Percentiles rank a stretch among this genome's conserved stretches.
Evolutionary conservation across 2,113 vertebrate genomes (phyloP).

Genomic region (Montifringilla adamsi): DNA sequence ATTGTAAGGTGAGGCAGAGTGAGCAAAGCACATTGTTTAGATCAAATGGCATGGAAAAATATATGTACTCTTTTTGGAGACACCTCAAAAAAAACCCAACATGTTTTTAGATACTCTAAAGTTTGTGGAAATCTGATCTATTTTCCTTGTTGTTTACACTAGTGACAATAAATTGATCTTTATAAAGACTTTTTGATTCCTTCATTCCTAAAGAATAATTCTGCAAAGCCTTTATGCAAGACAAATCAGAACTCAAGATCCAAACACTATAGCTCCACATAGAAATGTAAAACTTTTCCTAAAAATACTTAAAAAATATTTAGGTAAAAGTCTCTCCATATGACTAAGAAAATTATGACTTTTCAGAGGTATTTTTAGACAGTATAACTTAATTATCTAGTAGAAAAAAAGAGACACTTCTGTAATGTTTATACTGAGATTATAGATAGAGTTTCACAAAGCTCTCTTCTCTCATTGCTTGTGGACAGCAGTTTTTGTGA

Average conservation of each 20-base stretch:
- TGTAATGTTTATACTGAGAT: background rate
- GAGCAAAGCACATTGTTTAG: background rate
- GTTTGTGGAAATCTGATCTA: background rate
- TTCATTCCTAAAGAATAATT: background rate
- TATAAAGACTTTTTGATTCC: background rate
- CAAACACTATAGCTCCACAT: background rate
- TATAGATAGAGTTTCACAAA: background rate
- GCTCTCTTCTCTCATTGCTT: background rate
- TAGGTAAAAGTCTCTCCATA: background rate
- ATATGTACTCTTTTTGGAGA: background rate
- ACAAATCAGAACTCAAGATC: background rate
- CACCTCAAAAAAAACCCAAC: accelerated
- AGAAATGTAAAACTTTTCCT: background rate
- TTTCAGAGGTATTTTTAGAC: background rate
- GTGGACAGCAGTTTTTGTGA: background rate
- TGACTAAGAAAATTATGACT: background rate
- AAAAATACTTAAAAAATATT: background rate
- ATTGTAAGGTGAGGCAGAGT: background rate
- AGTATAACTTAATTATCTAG: background rate
- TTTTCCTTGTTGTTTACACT: background rate
- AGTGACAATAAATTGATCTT: background rate
- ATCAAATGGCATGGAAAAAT: background rate
- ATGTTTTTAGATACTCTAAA: background rate
- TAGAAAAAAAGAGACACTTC: background rate
- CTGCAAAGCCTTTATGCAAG: background rate